Percentiles rank a stretch among this genome's conserved stretches.
Conservation (phyloP, 2,113 vertebrate genomes). For the Anas platyrhynchos region DNA sequence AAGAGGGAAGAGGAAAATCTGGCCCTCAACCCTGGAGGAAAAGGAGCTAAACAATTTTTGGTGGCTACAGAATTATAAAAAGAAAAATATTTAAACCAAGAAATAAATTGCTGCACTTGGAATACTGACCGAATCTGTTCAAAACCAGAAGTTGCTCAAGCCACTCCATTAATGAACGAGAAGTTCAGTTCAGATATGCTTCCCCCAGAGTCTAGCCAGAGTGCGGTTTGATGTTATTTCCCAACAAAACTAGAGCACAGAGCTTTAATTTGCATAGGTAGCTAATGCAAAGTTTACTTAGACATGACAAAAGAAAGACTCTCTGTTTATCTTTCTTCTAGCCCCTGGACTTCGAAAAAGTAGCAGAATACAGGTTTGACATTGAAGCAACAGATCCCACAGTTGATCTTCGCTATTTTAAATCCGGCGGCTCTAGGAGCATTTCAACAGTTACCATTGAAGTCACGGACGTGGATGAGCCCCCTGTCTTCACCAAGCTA, state of each 20-base stretch:
- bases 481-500: conserved; percentile 81
- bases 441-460: conserved; percentile 76
- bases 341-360: conserved; percentile 88
- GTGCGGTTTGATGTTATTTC: not conserved
- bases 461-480: conserved; percentile 89
- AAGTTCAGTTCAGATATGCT: not conserved
- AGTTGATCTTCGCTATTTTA: conserved; percentile 63
- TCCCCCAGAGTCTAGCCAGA: not conserved
- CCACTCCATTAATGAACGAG: accelerated
- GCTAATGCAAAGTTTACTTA: not conserved
- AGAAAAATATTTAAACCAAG: not conserved
- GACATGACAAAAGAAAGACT: not conserved
- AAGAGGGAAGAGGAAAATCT: not conserved
- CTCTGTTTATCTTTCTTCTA: conserved; percentile 41
- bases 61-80: not conserved
- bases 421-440: conserved; percentile 36
- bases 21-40: not conserved
- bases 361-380: conserved; percentile 68
- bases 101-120: not conserved
- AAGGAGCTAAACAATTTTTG: not conserved
- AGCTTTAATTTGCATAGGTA: not conserved
- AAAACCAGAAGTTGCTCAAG: not conserved
- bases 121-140: not conserved
- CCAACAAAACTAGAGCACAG: not conserved
- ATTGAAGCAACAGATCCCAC: conserved; percentile 80